Evolutionary conservation across 2,888 invertebrate genomes (phyloP).

Genomic region (Coleophora flavipennella): DNA sequence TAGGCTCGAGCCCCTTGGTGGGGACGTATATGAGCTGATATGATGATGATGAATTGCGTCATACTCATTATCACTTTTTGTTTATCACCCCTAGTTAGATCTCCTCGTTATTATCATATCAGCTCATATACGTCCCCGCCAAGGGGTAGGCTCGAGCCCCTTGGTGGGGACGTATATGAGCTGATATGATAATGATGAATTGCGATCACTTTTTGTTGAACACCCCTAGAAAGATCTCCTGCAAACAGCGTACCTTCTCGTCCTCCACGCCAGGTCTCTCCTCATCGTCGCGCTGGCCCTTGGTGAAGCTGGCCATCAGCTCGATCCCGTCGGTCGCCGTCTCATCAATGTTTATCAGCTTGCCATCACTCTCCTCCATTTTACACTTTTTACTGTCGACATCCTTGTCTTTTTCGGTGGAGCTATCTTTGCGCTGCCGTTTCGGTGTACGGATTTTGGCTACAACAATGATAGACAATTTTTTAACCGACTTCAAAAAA

Average conservation of each 20-base stretch:
- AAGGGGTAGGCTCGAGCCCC: too few relatives aligned
- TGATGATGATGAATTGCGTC: too few relatives aligned
- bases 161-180: too few relatives aligned
- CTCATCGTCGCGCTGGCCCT: constrained; percentile 47
- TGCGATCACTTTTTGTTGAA: too few relatives aligned
- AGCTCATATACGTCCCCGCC: too few relatives aligned
- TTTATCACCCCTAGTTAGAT: too few relatives aligned
- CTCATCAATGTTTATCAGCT: constrained; percentile 57
- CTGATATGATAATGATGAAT: too few relatives aligned
- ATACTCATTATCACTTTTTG: too few relatives aligned
- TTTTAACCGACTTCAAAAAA: not conserved
- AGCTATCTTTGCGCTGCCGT: constrained; percentile 74
- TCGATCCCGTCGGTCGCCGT: constrained; percentile 67
- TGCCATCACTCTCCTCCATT: constrained; percentile 38
- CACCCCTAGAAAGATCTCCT: too few relatives aligned
- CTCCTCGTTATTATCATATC: too few relatives aligned
- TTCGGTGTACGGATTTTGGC: constrained; percentile 57
- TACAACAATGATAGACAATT: constrained; percentile 21
- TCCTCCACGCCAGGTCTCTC: constrained; percentile 55
- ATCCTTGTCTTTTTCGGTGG: constrained; percentile 66
- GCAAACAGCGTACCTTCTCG: constrained; percentile 32
- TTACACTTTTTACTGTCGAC: constrained; percentile 51
- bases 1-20: too few relatives aligned
- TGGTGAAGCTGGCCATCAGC: constrained; percentile 53
- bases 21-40: too few relatives aligned